Conservation (phyloP, 2,797 vertebrate genomes). For the Neosilurus mollespiculum region DNA sequence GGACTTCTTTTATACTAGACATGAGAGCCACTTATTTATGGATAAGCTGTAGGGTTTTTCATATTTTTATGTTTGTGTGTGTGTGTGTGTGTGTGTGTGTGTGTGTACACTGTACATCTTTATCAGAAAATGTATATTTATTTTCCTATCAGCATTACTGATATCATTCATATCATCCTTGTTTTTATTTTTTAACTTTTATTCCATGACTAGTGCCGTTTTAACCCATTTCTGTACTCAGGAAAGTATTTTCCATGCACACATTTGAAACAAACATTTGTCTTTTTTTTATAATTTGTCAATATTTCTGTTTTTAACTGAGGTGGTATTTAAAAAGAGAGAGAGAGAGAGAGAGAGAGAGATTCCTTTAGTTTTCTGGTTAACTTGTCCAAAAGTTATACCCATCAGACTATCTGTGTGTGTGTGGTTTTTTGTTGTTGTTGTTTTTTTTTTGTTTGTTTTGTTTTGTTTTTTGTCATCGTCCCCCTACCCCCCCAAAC, state of each 20-base stretch:
- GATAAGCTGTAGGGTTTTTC: slow-evolving; percentile 64
- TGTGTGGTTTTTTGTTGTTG: neutral
- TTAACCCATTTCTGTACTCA: slow-evolving; percentile 91
- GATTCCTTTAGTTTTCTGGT: slow-evolving; percentile 27
- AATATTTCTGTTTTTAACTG: slow-evolving; percentile 20
- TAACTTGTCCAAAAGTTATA: slow-evolving; percentile 39
- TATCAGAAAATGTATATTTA: slow-evolving; percentile 84
- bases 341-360: neutral
- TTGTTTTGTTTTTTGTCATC: no score
- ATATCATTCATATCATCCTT: slow-evolving; percentile 42
- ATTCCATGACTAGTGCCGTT: slow-evolving; percentile 80
- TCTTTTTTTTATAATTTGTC: slow-evolving; percentile 31
- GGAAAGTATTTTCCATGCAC: slow-evolving; percentile 84
- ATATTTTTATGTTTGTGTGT: slow-evolving; percentile 52
- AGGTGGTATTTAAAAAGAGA: slow-evolving; percentile 19
- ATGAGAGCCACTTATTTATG: slow-evolving; percentile 78
- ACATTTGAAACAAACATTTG: slow-evolving; percentile 52
- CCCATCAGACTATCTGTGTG: slow-evolving; percentile 9
- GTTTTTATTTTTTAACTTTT: slow-evolving; percentile 68
- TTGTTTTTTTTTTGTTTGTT: neutral
- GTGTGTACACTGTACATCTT: slow-evolving; percentile 63
- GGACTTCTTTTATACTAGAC: slow-evolving; percentile 74
- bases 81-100: slow-evolving; percentile 62
- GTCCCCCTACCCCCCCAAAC: neutral
- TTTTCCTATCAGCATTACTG: slow-evolving; percentile 71